Conservation (phyloP, 2,888 invertebrate species). For the Steinernema scapterisci region DNA sequence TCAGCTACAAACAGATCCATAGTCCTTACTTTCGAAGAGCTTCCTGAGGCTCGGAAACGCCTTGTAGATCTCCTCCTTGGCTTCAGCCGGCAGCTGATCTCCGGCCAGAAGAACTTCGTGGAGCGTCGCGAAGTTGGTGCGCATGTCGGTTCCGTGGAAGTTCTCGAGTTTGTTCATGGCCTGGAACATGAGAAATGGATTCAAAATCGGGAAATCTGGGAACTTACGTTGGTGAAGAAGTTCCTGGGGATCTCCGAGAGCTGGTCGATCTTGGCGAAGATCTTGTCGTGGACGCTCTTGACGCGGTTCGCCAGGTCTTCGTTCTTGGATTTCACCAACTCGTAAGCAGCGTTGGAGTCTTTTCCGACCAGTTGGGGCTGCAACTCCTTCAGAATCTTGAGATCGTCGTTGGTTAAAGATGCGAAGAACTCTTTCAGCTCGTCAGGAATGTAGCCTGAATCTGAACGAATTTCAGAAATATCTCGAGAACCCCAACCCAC, state of each 20-base stretch:
- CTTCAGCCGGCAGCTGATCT: neutral
- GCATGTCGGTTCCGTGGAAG: neutral
- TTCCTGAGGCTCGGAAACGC: neutral
- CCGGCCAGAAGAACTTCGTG: neutral
- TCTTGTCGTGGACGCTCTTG: neutral
- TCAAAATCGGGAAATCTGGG: no score
- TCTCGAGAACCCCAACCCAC: neutral
- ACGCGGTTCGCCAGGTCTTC: slow-evolving; percentile 13
- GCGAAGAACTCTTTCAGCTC: neutral
- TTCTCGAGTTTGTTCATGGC: slow-evolving; percentile 1
- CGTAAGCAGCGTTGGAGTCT: neutral
- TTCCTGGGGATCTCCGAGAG: neutral
- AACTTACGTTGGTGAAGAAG: slow-evolving; percentile 1
- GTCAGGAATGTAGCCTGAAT: neutral
- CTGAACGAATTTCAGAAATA: neutral
- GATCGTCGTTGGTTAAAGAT: neutral
- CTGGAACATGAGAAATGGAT: neutral
- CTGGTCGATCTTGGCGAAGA: neutral
- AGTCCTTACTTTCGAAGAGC: neutral
- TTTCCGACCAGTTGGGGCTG: neutral
- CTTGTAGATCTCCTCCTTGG: slow-evolving; percentile 7
- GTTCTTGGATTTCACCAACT: neutral
- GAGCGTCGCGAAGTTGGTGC: neutral
- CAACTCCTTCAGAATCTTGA: neutral
- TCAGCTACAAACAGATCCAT: neutral